Evolutionary conservation across 2,888 invertebrate genomes (phyloP).

Genomic region (Cremastobaeus sp.): DNA sequence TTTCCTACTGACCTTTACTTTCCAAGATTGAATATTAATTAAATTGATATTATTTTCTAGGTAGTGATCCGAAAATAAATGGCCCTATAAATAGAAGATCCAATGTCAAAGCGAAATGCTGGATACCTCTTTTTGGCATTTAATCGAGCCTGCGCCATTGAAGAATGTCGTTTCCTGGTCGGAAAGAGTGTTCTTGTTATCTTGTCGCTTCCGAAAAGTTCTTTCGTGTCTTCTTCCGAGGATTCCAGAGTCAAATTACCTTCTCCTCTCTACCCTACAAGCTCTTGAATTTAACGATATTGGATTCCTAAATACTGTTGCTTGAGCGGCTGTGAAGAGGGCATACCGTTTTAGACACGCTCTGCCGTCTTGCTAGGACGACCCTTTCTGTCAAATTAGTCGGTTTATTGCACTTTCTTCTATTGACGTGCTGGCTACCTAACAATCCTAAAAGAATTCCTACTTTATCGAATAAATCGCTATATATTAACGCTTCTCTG

Average conservation of each 20-base stretch:
- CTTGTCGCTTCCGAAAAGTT: conserved; percentile 58
- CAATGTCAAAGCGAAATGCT: conserved; percentile 44
- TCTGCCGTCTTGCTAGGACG: conserved; percentile 47
- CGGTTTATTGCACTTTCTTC: conserved; percentile 64
- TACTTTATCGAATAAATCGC: conserved; percentile 27
- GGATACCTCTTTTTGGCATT: conserved; percentile 37
- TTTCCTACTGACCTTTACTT: no score
- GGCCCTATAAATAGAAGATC: conserved; percentile 31
- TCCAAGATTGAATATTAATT: no score
- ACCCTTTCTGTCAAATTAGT: conserved; percentile 65
- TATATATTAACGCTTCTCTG: conserved; percentile 26
- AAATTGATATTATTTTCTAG: no score
- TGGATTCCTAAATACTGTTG: conserved; percentile 72
- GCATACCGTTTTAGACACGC: conserved; percentile 51
- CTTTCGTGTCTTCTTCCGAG: conserved; percentile 59
- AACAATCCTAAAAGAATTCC: conserved; percentile 47
- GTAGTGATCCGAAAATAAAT: conserved; percentile 10
- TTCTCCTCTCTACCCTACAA: conserved; percentile 54
- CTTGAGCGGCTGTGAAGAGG: conserved; percentile 58
- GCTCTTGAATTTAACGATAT: conserved; percentile 67
- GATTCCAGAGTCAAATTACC: conserved; percentile 73
- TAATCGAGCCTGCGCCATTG: conserved; percentile 42
- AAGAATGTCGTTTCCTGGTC: conserved; percentile 51
- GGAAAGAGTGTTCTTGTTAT: conserved; percentile 67
- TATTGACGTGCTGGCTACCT: conserved; percentile 43